Base-by-base conservation (phyloP, 2,113 vertebrate genomes). In the Anhinga anhinga region DNA sequence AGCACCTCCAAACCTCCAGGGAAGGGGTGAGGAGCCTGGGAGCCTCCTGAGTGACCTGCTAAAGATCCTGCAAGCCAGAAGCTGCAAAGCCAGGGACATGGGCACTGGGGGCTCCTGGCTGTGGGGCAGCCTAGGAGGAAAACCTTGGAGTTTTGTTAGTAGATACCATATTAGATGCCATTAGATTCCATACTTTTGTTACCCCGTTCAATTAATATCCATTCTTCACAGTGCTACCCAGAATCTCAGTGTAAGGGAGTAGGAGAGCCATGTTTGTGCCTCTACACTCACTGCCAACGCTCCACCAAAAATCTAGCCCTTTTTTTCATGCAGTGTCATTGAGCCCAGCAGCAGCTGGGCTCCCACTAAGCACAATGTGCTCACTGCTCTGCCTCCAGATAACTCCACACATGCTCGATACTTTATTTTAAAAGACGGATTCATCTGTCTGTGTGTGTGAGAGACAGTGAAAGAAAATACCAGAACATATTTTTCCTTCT, bases 241-340 rank as follows among this genome's bases (percentile, higher is more conserved):
- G 8, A 74, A 67, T 40, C 27, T 36, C 66, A 26, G 3, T 1
- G 1, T 21, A 67, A 90, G 22, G 30, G 29, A 67, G 13, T 22
- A 87, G 30, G 36, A 71, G 14, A 80, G n/a, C 10, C 17, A 7
- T 3, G 1, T 34, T 44, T 70, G 40, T 83, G 34, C 36, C 45
- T 58, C 40, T 59, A 15, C 0, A 0, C 26, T 49, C 34, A 5
- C 73, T 76, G 45, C 8, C 22, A 74, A 9, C 0, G 1, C 32
- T 87, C 63, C 58, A 69, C 38, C 74, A 92, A 76, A 93, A 90
- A 65, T 61, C 9, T 30, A 84, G 5, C 27, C 16, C 10, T 55
- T 81, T 42, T 18, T 62, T 81, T 69, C 25, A 49, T 42, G 52
- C 56, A 11, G 20, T 62, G 47, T 73, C 58, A 32, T 8, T 5